Base-by-base conservation (phyloP, 2,888 invertebrate genomes). In the Ectemnius cavifrons region DNA sequence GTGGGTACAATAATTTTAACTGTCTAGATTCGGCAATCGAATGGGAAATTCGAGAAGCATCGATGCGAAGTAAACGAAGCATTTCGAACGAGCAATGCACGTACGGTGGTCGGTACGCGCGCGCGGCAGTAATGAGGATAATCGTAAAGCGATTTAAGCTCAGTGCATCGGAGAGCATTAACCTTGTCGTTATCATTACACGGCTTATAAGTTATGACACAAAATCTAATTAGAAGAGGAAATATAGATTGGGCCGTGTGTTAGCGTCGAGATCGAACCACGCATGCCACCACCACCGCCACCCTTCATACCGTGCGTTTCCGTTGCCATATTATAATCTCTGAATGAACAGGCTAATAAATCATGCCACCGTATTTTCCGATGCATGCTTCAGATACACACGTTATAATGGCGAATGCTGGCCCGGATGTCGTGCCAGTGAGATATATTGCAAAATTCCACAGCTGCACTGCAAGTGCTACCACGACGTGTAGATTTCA, bases 141-240 rank as follows among this genome's bases (percentile, higher is more conserved):
- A 75, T 75, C 74, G 64, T 80, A 66, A 78, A 82, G 63, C 79
- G 71, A 81, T 82, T 82, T 71, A 77, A 78, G 68, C 76, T 57
- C 67, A 62, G 68, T 66, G 67, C 63, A 68, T 20, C 72, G 63
- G 69, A 62, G 71, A 75, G 63, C 66, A 67, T 81, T 80, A 80
- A 67, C 78, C 61, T 23, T 58, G 61, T 71, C 75, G 75, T 78
- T 82, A 80, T 80, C 78, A 67, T 80, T 82, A 80, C 73, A 62
- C 57, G 47, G 60, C 58, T 67, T 70, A 73, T 77, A 82, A 82
- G 73, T 82, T 81, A 79, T 57, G 59, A 59, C 75, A 60, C 28
- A 60, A 68, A 78, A 78, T 80, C 75, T 80, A 81, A 83, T 83
- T 83, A 83, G 68, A 67, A 72, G 63, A 28, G 49, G 28, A 57